A percentile compares a stretch with the other conserved stretches of the same genome.
phyloP scores from a whole-genome alignment of 2,888 invertebrate genomes.

The Hetaerina titia region DNA sequence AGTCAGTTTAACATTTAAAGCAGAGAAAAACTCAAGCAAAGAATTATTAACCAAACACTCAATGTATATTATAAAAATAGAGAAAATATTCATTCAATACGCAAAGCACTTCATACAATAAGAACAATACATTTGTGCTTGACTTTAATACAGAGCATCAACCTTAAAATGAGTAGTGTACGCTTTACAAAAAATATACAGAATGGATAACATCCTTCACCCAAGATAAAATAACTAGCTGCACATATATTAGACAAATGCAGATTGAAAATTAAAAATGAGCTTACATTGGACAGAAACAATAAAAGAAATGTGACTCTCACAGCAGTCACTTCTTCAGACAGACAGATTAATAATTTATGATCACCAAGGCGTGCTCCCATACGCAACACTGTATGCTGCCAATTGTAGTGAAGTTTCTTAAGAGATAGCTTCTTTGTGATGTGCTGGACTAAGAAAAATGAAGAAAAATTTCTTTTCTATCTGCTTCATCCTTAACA shows the following conservation, averaged over 20 bases:
- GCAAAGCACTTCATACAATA: constrained; percentile 63
- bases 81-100: constrained; percentile 64
- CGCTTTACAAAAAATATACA: constrained; percentile 58
- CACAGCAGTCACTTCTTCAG: background rate
- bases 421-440: constrained; percentile 13
- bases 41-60: constrained; percentile 65
- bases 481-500: background rate
- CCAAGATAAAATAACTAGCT: constrained; percentile 60
- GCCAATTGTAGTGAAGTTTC: constrained; percentile 37
- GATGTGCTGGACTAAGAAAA: background rate
- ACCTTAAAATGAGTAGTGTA: constrained; percentile 48
- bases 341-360: background rate
- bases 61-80: constrained; percentile 64
- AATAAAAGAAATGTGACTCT: constrained; percentile 36
- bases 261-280: constrained; percentile 46
- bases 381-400: background rate
- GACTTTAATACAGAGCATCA: constrained; percentile 50
- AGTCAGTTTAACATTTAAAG: constrained; percentile 27
- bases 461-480: background rate
- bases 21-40: constrained; percentile 61
- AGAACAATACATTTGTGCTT: constrained; percentile 61
- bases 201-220: constrained; percentile 60
- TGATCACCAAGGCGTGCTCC: background rate
- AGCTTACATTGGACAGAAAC: constrained; percentile 29
- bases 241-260: constrained; percentile 58